These are phyloP conservation scores for Drosophila buzzatii DNA, from an alignment of 2,888 invertebrate species.

Conservation along the genomic window DNA sequence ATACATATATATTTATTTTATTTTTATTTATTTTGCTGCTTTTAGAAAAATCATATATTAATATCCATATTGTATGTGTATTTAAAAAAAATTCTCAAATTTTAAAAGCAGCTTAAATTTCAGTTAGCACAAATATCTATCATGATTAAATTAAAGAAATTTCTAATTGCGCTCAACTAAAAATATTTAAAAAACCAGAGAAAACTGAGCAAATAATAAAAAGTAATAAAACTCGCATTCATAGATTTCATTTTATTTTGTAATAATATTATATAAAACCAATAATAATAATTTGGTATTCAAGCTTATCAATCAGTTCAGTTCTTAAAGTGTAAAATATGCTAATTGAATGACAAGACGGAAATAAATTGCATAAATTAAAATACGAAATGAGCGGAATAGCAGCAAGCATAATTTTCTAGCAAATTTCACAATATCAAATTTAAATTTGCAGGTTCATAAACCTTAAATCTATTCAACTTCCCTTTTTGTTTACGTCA, in stretches of 20 bases:
- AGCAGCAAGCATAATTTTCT: slow-evolving; percentile 26
- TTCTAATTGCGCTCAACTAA: not conserved
- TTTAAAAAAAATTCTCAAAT: not conserved
- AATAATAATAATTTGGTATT: not conserved
- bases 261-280: not conserved
- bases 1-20: too few relatives aligned
- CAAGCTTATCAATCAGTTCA: slow-evolving; percentile 4
- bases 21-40: too few relatives aligned
- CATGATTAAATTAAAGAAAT: not conserved
- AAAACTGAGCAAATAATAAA: not conserved
- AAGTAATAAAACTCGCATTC: not conserved
- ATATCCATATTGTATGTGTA: too few relatives aligned
- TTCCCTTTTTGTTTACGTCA: slow-evolving; percentile 35
- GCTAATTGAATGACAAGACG: slow-evolving; percentile 32
- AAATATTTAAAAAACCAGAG: not conserved
- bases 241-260: too few relatives aligned
- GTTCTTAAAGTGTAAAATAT: slow-evolving; percentile 6
- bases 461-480: slow-evolving; percentile 46
- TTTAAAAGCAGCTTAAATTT: not conserved
- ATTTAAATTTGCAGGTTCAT: slow-evolving; percentile 57
- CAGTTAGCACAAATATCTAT: not conserved
- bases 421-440: slow-evolving; percentile 32
- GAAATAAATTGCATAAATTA: slow-evolving; percentile 18
- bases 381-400: slow-evolving; percentile 11
- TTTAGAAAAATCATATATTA: too few relatives aligned